Evolutionary conservation across 2,888 invertebrate genomes (phyloP).

Genomic region (Sphaerophoria taeniata): DNA sequence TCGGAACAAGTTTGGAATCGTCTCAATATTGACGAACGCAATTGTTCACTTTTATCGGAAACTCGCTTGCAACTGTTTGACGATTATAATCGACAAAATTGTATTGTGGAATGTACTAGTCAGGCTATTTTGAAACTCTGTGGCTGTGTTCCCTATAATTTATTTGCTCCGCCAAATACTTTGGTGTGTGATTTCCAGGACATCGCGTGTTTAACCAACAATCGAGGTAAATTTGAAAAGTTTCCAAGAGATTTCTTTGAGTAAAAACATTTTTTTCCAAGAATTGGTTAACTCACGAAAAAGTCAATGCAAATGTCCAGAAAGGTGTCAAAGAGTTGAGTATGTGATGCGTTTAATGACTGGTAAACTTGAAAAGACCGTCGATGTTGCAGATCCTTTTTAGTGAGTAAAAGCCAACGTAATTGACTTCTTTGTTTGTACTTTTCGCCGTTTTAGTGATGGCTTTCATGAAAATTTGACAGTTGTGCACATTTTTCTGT

Average conservation of each 20-base stretch:
- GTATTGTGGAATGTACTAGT: constrained; percentile 83
- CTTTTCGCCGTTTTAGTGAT: constrained; percentile 74
- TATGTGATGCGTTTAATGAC: constrained; percentile 78
- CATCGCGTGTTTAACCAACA: constrained; percentile 83
- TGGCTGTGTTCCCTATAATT: constrained; percentile 80
- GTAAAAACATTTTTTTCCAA: constrained; percentile 18
- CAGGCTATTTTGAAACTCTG: constrained; percentile 78
- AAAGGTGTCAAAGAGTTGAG: constrained; percentile 78
- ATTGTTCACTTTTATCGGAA: constrained; percentile 84
- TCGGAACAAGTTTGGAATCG: constrained; percentile 78
- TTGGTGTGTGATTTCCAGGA: constrained; percentile 82
- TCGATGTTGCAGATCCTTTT: constrained; percentile 78
- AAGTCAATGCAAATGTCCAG: constrained; percentile 78
- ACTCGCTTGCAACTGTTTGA: constrained; percentile 76
- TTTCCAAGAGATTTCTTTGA: not conserved
- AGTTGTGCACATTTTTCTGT: constrained; percentile 78
- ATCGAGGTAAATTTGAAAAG: constrained; percentile 79
- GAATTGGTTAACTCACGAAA: not conserved
- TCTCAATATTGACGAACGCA: constrained; percentile 82
- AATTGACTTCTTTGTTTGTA: not conserved
- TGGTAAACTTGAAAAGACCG: constrained; percentile 75
- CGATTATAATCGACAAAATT: constrained; percentile 82
- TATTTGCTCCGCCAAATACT: constrained; percentile 57
- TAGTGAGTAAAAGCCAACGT: constrained; percentile 77
- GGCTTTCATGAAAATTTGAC: constrained; percentile 77